phyloP scores from a whole-genome alignment of 1,140 invertebrate species.

The Anoplophora glabripennis region DNA sequence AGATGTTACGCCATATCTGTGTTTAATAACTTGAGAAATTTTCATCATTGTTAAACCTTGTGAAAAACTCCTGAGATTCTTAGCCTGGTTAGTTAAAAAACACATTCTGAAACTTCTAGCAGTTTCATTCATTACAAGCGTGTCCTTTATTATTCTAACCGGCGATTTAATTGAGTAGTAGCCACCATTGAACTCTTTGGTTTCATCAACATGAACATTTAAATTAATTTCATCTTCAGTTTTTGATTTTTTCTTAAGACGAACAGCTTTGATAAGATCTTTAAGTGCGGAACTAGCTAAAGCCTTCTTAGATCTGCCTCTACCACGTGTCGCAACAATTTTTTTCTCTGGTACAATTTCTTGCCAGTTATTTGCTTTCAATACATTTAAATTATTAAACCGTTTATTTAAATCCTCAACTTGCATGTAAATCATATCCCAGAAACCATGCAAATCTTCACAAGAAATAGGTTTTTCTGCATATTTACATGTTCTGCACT shows the following conservation, averaged over 20 bases:
- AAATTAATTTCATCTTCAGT: not conserved
- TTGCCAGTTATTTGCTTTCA: slow-evolving; percentile 55
- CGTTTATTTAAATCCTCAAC: slow-evolving; percentile 54
- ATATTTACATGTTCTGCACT: slow-evolving; percentile 54
- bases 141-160: too few relatives aligned
- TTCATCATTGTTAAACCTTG: slow-evolving; percentile 35
- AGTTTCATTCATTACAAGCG: not conserved
- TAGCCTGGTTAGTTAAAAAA: slow-evolving; percentile 1
- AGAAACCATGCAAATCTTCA: slow-evolving; percentile 71
- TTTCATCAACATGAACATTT: too few relatives aligned
- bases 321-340: slow-evolving; percentile 11
- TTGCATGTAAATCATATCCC: slow-evolving; percentile 72
- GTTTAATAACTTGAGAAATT: slow-evolving; percentile 29
- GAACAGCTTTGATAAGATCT: slow-evolving; percentile 30
- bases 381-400: slow-evolving; percentile 53
- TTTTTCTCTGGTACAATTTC: slow-evolving; percentile 44
- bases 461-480: slow-evolving; percentile 56
- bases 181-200: too few relatives aligned
- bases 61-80: slow-evolving; percentile 16
- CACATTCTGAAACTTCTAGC: slow-evolving; percentile 18
- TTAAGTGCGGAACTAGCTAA: slow-evolving; percentile 20
- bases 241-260: slow-evolving; percentile 17
- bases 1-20: slow-evolving; percentile 25
- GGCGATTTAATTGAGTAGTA: too few relatives aligned
- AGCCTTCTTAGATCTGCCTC: slow-evolving; percentile 14